Evolutionary conservation across 2,888 invertebrate species (phyloP), one percentile per base, ranked within the genome.

Genomic region (Lepeophtheirus nordmannii): DNA sequence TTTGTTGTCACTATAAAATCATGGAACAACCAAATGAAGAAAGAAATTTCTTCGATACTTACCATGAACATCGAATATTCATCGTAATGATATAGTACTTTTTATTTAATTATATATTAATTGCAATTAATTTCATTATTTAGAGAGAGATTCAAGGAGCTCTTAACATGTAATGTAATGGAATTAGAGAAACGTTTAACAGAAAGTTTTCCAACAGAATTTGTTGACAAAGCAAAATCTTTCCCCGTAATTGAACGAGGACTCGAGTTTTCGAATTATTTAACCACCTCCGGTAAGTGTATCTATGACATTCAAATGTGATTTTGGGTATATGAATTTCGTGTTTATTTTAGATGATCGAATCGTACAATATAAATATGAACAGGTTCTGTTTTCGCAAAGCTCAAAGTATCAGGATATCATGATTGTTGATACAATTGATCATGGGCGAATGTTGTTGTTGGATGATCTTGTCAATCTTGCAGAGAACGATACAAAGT

Each of bases 401-500:
- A 81, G 83, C 69, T 89, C 91, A 0, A 83, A 84, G 2, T 93
- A 85, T 77, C 93, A 94, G 76, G 86, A 89, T 77, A 86, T 94
- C 68, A 87, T 90, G 78, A 89, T 94, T 71, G 83, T 89, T 53
- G 89, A 91, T 76, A 91, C 92, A 1, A 86, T 85, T 73, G 86
- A 85, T 23, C 81, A 90, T 72, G 93, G 93, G 62, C 92, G 92
- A 75, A 85, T 91, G 81, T 78, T 94, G 72, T 85, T 91, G 70
- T 80, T 94, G 72, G 93, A 94, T 75, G 91, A 91, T 75, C 80
- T 92, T 73, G 2, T 75, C 89, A 90, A 92, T 79, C 85, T 93
- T 74, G 88, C 89, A 7, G 93, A 94, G 76, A 85, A 87, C 68
- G 93, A 93, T 79, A 79, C 89, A 68, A 83, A 89, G 72, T 56